These are phyloP conservation scores for Mugil cephalus DNA, from an alignment of 2,113 vertebrate species.

Conservation along the genomic window DNA sequence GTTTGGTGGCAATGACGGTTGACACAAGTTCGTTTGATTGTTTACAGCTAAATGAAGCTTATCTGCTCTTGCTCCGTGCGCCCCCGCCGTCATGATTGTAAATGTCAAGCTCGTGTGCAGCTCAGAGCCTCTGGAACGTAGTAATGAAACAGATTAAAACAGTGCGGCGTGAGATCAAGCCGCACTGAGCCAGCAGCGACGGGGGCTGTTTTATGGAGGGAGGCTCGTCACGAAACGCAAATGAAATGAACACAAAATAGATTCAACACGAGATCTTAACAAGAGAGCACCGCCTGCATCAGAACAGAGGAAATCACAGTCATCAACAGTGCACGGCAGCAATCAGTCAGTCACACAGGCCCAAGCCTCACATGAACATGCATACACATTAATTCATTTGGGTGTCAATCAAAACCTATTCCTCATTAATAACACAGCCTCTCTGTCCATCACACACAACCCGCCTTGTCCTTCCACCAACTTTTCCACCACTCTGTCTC, in stretches of 20 bases:
- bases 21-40: not conserved
- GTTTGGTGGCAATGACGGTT: not conserved
- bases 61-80: not conserved
- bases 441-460: not conserved
- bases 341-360: constrained; percentile 25
- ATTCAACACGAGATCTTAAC: no score
- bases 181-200: no score
- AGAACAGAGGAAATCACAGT: constrained; percentile 26
- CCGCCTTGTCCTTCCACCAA: not conserved
- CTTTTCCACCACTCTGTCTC: not conserved
- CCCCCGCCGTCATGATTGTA: constrained; percentile 9
- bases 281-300: not conserved
- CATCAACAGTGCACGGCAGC: not conserved
- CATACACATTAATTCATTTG: not conserved
- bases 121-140: not conserved
- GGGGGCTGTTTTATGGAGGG: no score
- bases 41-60: constrained; percentile 16
- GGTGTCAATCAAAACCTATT: constrained; percentile 4
- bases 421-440: not conserved
- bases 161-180: no score
- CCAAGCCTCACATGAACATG: constrained; percentile 4
- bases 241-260: not conserved
- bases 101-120: constrained; percentile 28
- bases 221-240: no score
- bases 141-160: not conserved